These are phyloP conservation scores for Dryadula phaetusa DNA, from an alignment of 2,888 invertebrate species.

Conservation along the genomic window DNA sequence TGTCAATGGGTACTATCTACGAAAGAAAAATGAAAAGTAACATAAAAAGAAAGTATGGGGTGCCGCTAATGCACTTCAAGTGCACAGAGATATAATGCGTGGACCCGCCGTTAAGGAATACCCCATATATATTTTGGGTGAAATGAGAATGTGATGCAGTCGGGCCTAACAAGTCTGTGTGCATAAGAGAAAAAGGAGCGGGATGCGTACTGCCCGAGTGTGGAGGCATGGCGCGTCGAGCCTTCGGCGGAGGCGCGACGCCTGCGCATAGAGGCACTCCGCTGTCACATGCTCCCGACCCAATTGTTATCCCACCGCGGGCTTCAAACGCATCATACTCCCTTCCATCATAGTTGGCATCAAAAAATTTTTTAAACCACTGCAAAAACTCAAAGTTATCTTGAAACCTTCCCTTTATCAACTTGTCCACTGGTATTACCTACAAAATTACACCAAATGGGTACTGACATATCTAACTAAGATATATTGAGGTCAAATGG, in stretches of 20 bases:
- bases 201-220: slow-evolving; percentile 77
- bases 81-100: slow-evolving; percentile 20
- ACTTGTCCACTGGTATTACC: slow-evolving; percentile 99
- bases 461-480: slow-evolving; percentile 5
- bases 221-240: slow-evolving; percentile 55
- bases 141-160: slow-evolving; percentile 26
- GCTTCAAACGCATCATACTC: slow-evolving; percentile 97
- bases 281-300: slow-evolving; percentile 86
- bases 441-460: slow-evolving; percentile 73
- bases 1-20: slow-evolving; percentile 96
- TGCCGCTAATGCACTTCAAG: slow-evolving; percentile 55
- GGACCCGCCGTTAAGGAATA: background rate
- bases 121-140: background rate
- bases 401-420: slow-evolving; percentile 99
- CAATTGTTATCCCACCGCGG: slow-evolving; percentile 92
- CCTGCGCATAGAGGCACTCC: slow-evolving; percentile 76
- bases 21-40: slow-evolving; percentile 76
- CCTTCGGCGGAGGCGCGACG: slow-evolving; percentile 57
- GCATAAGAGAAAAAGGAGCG: slow-evolving; percentile 50
- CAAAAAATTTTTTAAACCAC: slow-evolving; percentile 99
- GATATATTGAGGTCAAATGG: background rate
- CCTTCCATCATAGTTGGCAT: slow-evolving; percentile 99
- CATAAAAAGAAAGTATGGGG: slow-evolving; percentile 61
- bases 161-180: slow-evolving; percentile 54
- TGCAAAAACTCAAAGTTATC: slow-evolving; percentile 99